phyloP scores from a whole-genome alignment of 2,113 vertebrate species.

The Pituophis catenifer region DNA sequence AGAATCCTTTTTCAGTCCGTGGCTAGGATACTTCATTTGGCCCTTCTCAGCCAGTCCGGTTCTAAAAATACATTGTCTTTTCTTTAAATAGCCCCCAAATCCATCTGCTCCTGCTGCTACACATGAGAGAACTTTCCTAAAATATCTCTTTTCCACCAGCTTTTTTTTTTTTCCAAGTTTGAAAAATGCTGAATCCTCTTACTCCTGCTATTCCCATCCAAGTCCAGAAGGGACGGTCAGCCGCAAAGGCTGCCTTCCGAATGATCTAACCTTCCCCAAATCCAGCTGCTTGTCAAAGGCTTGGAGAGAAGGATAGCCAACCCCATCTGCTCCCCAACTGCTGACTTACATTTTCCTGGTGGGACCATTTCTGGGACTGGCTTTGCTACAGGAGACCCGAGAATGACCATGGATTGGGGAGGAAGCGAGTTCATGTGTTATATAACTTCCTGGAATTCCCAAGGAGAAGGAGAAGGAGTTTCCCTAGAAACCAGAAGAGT shows the following conservation, averaged over 20 bases:
- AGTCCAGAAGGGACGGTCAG: constrained; percentile 49
- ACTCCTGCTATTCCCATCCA: constrained; percentile 68
- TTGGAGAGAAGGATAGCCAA: constrained; percentile 67
- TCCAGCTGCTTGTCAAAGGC: constrained; percentile 71
- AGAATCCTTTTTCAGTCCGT: constrained; percentile 54
- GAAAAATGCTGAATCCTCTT: constrained; percentile 72
- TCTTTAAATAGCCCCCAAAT: constrained; percentile 69
- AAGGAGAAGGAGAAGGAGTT: constrained; percentile 62
- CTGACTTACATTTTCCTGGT: constrained; percentile 73
- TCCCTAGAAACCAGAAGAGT: constrained; percentile 76
- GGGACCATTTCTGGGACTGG: constrained; percentile 58
- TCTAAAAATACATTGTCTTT: constrained; percentile 71
- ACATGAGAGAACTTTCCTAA: constrained; percentile 72
- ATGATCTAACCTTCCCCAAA: constrained; percentile 69
- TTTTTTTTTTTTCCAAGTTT: constrained; percentile 65
- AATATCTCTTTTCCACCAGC: constrained; percentile 69
- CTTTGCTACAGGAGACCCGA: constrained; percentile 44
- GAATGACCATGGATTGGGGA: constrained; percentile 51
- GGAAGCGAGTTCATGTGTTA: constrained; percentile 60
- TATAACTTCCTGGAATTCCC: constrained; percentile 62
- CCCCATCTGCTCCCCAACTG: constrained; percentile 54
- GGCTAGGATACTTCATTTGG: constrained; percentile 61
- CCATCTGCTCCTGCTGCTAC: constrained; percentile 62
- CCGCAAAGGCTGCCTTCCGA: constrained; percentile 54
- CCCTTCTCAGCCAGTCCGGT: constrained; percentile 58